Conservation (phyloP, 1,140 invertebrate species). For the Drosophila ogumai region DNA sequence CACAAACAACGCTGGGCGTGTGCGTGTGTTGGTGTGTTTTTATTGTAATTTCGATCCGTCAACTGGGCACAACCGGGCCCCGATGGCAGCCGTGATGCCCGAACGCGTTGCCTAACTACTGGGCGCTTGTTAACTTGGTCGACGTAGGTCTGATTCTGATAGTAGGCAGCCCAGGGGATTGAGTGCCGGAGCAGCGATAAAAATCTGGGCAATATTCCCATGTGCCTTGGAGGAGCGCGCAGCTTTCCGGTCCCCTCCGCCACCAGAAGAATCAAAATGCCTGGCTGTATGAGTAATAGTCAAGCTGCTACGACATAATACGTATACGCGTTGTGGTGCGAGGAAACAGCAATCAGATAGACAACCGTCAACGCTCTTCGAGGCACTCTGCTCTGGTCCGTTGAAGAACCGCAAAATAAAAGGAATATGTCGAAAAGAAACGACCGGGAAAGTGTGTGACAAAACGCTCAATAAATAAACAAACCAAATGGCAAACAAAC, state of each 20-base stretch:
- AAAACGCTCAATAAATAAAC: conserved; percentile 76
- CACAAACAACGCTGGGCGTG: conserved; percentile 33
- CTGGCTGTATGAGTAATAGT: conserved; percentile 71
- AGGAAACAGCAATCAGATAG: conserved; percentile 15
- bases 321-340: conserved; percentile 70
- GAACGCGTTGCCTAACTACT: conserved; percentile 1
- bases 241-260: background rate
- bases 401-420: conserved; percentile 35
- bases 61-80: conserved; percentile 59
- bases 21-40: conserved; percentile 42
- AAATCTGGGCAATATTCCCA: conserved; percentile 9
- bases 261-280: conserved; percentile 23
- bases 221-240: background rate
- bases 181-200: background rate
- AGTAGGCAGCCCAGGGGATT: background rate
- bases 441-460: conserved; percentile 62
- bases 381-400: background rate
- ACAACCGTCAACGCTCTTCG: conserved; percentile 54
- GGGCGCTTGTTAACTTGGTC: conserved; percentile 30
- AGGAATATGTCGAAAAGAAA: conserved; percentile 7
- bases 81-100: conserved; percentile 1
- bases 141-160: conserved; percentile 11
- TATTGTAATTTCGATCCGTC: conserved; percentile 73
- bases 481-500: conserved; percentile 64
- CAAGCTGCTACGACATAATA: conserved; percentile 62